A percentile compares a stretch with the other conserved stretches of the same genome.
These are phyloP conservation scores for Caenorhabditis macrosperma DNA, from an alignment of 2,888 invertebrate species.

Conservation along the genomic window DNA sequence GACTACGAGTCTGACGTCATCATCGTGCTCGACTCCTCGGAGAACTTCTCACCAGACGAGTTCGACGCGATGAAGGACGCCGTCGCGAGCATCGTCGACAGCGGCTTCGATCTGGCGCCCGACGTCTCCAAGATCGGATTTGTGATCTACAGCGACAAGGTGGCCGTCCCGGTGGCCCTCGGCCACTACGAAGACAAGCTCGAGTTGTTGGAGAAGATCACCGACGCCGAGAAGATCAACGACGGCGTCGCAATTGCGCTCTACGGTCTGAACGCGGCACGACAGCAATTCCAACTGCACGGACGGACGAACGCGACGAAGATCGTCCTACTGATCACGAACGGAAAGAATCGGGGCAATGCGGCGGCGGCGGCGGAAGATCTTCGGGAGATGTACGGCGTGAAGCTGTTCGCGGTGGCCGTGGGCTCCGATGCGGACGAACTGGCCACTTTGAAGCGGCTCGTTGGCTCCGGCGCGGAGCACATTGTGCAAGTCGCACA, in stretches of 20 bases:
- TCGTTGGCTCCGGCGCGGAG: constrained; percentile 65
- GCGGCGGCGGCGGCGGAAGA: constrained; percentile 77
- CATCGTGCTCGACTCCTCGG: constrained; percentile 77
- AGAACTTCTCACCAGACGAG: constrained; percentile 74
- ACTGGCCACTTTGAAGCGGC: constrained; percentile 69
- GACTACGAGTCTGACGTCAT: constrained; percentile 74
- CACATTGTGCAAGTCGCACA: constrained; percentile 61
- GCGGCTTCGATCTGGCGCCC: constrained; percentile 78
- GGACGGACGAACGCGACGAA: constrained; percentile 74
- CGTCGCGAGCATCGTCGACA: constrained; percentile 77
- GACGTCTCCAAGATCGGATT: constrained; percentile 78
- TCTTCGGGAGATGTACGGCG: constrained; percentile 72
- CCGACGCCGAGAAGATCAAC: constrained; percentile 72
- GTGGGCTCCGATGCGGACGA: constrained; percentile 73
- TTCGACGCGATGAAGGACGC: constrained; percentile 75
- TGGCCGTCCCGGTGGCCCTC: constrained; percentile 78
- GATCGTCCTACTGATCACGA: constrained; percentile 77
- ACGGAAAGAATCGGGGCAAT: constrained; percentile 78
- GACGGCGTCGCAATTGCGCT: constrained; percentile 75
- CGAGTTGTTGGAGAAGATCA: constrained; percentile 77
- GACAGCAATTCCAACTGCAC: constrained; percentile 78
- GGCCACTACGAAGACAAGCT: constrained; percentile 79
- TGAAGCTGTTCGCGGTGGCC: constrained; percentile 76
- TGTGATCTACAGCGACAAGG: constrained; percentile 78
- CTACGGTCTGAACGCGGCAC: constrained; percentile 78